Percentiles rank a stretch among this genome's conserved stretches.
These are phyloP conservation scores for Drosophila recens DNA, from an alignment of 2,888 invertebrate genomes.

Conservation along the genomic window DNA sequence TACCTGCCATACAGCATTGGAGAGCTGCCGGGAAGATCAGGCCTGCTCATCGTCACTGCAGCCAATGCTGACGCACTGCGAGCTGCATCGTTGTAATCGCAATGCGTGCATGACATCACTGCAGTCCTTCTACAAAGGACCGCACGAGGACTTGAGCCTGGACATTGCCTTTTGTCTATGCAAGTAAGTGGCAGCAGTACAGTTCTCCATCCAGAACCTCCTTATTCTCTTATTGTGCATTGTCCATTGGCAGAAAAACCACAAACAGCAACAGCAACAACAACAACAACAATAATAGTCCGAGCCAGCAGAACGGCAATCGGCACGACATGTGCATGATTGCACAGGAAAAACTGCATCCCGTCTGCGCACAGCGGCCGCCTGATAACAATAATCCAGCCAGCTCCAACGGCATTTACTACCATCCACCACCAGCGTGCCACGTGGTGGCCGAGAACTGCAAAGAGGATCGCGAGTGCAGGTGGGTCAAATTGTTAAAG, in stretches of 20 bases:
- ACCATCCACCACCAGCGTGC: constrained; percentile 92
- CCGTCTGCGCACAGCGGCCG: constrained; percentile 93
- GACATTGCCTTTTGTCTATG: constrained; percentile 97
- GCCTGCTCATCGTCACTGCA: constrained; percentile 92
- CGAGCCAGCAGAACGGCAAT: constrained; percentile 85
- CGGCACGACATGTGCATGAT: constrained; percentile 94
- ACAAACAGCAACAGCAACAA: constrained; percentile 83
- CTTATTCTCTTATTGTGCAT: constrained; percentile 33
- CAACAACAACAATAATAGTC: constrained; percentile 39
- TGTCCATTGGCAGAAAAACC: constrained; percentile 89
- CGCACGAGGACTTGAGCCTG: constrained; percentile 92
- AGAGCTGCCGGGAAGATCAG: constrained; percentile 92
- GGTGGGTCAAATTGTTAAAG: constrained; percentile 86
- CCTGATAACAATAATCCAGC: constrained; percentile 87
- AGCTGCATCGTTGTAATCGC: constrained; percentile 91
- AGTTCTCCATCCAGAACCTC: background rate
- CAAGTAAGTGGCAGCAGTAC: constrained; percentile 89
- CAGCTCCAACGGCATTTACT: constrained; percentile 86
- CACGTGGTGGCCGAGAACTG: constrained; percentile 93
- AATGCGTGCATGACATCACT: constrained; percentile 95
- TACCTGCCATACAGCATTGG: constrained; percentile 94
- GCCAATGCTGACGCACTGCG: constrained; percentile 94
- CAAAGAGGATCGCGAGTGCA: constrained; percentile 93
- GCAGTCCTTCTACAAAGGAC: constrained; percentile 93
- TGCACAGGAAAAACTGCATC: constrained; percentile 95